These are phyloP conservation scores for Hirtodrosophila duncani DNA, from an alignment of 2,888 invertebrate genomes.

Conservation along the genomic window DNA sequence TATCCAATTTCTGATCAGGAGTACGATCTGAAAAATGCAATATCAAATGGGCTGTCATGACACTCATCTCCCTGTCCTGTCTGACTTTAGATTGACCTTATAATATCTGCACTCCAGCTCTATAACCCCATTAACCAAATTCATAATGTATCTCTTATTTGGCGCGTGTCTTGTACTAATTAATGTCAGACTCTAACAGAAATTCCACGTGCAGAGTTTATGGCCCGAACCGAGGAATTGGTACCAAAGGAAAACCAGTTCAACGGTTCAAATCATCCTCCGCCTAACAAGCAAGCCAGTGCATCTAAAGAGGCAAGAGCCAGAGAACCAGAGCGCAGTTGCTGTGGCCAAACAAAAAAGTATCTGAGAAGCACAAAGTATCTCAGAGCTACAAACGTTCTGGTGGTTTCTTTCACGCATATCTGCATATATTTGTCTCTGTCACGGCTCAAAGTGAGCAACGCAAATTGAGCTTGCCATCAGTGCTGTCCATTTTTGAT, in stretches of 20 bases:
- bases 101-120: too few relatives aligned
- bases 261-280: constrained; percentile 6
- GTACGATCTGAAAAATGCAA: too few relatives aligned
- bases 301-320: constrained; percentile 10
- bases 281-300: constrained; percentile 4
- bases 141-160: constrained; percentile 1
- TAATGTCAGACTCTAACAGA: constrained; percentile 13
- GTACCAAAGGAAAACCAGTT: constrained; percentile 15
- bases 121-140: constrained; percentile 1
- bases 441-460: too few relatives aligned
- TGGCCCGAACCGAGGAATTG: too few relatives aligned
- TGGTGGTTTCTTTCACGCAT: too few relatives aligned
- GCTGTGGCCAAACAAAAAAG: constrained; percentile 20
- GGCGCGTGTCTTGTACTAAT: constrained; percentile 27
- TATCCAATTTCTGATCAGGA: too few relatives aligned
- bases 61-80: too few relatives aligned
- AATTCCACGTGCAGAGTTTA: constrained; percentile 11
- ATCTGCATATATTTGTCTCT: background rate
- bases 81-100: too few relatives aligned
- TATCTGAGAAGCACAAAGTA: constrained; percentile 41
- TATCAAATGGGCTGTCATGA: too few relatives aligned
- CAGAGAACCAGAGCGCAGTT: background rate
- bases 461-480: too few relatives aligned
- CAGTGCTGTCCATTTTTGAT: too few relatives aligned
- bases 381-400: too few relatives aligned